phyloP scores from a whole-genome alignment of 2,797 vertebrate species.

The Anomalospiza imberbis region DNA sequence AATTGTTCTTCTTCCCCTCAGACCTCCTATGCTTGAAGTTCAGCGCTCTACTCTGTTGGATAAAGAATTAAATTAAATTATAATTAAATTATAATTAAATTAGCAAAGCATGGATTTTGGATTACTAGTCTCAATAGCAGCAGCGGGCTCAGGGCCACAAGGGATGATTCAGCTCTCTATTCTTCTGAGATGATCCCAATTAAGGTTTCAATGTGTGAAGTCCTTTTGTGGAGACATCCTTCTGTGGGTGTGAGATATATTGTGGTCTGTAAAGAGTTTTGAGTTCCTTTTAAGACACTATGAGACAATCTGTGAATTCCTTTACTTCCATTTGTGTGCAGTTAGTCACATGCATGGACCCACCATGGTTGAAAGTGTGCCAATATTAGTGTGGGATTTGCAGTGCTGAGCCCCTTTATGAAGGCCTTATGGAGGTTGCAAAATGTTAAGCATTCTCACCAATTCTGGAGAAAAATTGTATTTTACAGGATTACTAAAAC shows the following conservation, averaged over 20 bases:
- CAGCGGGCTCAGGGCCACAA: not conserved
- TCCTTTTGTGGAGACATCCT: not conserved
- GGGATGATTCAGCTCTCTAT: not conserved
- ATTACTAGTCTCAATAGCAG: not conserved
- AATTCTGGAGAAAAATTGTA: not conserved
- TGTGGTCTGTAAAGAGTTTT: not conserved
- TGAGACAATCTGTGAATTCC: not conserved
- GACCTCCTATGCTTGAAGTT: not conserved
- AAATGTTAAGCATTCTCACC: not conserved
- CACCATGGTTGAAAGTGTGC: not conserved
- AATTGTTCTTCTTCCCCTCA: not conserved
- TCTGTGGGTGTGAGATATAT: not conserved
- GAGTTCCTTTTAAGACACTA: not conserved
- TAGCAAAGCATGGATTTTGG: not conserved
- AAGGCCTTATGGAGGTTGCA: not conserved
- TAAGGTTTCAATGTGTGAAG: not conserved
- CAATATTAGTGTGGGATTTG: not conserved
- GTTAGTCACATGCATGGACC: accelerated
- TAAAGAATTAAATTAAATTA: not conserved
- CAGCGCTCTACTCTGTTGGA: not conserved
- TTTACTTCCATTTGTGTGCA: not conserved
- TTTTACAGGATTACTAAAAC: not conserved
- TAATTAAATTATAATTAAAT: not conserved
- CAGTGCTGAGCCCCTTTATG: not conserved
- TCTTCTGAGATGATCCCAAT: not conserved